Evolutionary conservation across 1,140 invertebrate species (phyloP).

Genomic region (Coptotermes formosanus): DNA sequence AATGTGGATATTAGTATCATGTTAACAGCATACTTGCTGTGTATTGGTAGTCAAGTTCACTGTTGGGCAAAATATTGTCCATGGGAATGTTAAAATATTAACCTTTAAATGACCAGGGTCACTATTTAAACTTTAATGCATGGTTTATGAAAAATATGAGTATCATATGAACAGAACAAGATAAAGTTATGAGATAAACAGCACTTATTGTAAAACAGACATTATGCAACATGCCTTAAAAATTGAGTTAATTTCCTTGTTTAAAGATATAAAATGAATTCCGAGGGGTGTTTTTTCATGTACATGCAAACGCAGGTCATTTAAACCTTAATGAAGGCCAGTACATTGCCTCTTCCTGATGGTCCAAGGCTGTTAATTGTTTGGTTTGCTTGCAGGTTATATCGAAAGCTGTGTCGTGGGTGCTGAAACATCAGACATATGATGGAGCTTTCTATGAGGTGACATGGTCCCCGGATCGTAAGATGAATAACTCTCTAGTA

Average conservation of each 20-base stretch:
- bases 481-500: constrained; percentile 72
- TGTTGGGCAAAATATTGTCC: too few species aligned
- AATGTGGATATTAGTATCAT: constrained; percentile 36
- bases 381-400: constrained; percentile 57
- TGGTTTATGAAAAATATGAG: too few species aligned
- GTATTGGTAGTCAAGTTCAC: too few species aligned
- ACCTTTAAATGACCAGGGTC: background rate
- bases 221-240: too few species aligned
- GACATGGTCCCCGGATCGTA: constrained; percentile 76
- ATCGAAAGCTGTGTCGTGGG: constrained; percentile 72
- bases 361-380: too few species aligned
- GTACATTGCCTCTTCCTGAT: too few species aligned
- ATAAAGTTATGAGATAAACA: too few species aligned
- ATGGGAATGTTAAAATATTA: background rate
- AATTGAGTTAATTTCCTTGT: background rate
- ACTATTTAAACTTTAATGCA: background rate
- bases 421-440: constrained; percentile 73
- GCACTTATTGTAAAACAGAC: too few species aligned
- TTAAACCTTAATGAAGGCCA: background rate
- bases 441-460: constrained; percentile 85
- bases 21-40: too few species aligned
- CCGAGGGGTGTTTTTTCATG: background rate
- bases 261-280: too few species aligned
- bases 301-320: background rate
- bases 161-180: background rate